phyloP scores from a whole-genome alignment of 2,888 invertebrate genomes.

The Drosophila aldrichi region DNA sequence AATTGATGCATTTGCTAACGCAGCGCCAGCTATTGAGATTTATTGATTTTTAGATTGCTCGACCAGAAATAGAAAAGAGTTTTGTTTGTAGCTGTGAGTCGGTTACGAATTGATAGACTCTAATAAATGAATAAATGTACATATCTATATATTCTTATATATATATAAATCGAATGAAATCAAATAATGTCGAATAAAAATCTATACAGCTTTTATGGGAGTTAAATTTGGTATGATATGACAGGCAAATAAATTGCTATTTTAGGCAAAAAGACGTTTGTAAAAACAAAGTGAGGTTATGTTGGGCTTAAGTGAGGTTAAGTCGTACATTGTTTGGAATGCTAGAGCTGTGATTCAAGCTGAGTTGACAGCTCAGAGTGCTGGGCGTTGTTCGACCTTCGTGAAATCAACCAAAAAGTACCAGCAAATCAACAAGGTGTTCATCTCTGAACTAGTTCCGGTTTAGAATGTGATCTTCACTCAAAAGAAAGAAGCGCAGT shows the following conservation, averaged over 20 bases:
- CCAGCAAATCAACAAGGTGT: not conserved
- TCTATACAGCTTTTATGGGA: not conserved
- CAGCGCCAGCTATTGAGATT: not conserved
- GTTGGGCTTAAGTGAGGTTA: not conserved
- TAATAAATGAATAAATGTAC: not conserved
- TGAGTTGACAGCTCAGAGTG: not conserved
- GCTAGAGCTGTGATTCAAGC: too few species aligned
- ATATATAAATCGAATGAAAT: not conserved
- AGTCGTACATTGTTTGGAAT: not conserved
- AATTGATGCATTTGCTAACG: constrained; percentile 23
- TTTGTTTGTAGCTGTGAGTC: not conserved
- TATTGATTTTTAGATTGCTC: constrained; percentile 2
- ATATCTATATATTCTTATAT: not conserved
- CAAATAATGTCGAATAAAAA: not conserved
- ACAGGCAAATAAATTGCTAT: not conserved
- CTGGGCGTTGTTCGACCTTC: too few species aligned
- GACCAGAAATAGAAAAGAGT: not conserved
- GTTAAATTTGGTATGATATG: not conserved
- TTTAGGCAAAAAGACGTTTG: not conserved
- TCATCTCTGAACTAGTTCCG: not conserved
- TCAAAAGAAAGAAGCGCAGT: not conserved
- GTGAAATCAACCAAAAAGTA: not conserved
- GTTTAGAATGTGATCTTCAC: too few species aligned
- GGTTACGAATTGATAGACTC: not conserved
- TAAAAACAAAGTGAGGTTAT: not conserved